Evolutionary conservation across 2,113 vertebrate genomes (phyloP).

Genomic region (Petroica traversi): DNA sequence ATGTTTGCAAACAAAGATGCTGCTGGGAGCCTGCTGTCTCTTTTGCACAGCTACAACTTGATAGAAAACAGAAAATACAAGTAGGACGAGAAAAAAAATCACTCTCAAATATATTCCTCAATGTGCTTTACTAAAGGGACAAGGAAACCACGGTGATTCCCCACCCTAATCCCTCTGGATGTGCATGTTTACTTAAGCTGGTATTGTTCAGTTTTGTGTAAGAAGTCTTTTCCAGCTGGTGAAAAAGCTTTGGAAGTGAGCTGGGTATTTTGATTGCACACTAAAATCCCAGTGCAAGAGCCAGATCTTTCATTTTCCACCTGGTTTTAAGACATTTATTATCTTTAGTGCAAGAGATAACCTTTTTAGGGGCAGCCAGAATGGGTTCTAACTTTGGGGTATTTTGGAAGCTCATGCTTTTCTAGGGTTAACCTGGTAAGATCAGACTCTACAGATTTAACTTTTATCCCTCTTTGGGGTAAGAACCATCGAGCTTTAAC

Average conservation of each 20-base stretch:
- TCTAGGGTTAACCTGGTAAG: not conserved
- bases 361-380: not conserved
- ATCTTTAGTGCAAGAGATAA: not conserved
- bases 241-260: not conserved
- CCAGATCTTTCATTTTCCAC: not conserved
- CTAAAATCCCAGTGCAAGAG: not conserved
- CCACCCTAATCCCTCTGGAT: too few relatives aligned
- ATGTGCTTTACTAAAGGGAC: not conserved
- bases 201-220: not conserved
- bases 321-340: not conserved
- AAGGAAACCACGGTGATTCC: not conserved
- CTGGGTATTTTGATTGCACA: not conserved
- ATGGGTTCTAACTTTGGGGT: not conserved
- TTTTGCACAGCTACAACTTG: not conserved
- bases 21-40: not conserved
- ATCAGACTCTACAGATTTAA: not conserved
- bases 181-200: accelerated
- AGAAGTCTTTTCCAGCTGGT: not conserved
- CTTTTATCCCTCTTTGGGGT: not conserved
- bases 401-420: not conserved
- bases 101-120: not conserved
- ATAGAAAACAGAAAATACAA: not conserved
- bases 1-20: not conserved
- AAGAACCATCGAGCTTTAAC: not conserved
- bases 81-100: not conserved